Base-by-base conservation (phyloP, 2,888 invertebrate species). In the Lampropteryx suffumata region DNA sequence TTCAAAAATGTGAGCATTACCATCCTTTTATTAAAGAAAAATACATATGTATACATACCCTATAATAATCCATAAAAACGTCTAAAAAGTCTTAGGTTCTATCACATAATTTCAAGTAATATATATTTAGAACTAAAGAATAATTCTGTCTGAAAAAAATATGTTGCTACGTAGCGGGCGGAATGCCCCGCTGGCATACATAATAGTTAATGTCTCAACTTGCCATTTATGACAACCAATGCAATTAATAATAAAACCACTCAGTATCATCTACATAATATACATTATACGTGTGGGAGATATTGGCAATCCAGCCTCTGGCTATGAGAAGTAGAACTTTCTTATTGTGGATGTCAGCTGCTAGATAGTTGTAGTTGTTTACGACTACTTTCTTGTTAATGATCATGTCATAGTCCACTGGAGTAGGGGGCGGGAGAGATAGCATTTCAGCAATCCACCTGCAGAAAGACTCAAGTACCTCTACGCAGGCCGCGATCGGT, bases 1-100 rank as follows among this genome's bases (percentile, higher is more conserved):
- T 29, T 46, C 35, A 35, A 50, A 50, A 50, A 45, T 4, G 30
- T 50, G 50, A 50, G 40, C 50, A 8, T 21, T 45, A 44, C 12
- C 37, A 32, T 40, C 30, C 26, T 44, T 17, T 37, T 26, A 11
- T 32, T 44, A 13, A 2, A 33, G 30, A 50, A 40, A 39, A 39
- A 50, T 26, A 39, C 32, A 7, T 37, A 29, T 27, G n/a, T n/a
- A 3, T 17, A 34, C 26, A 41, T 11, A n/a, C n/a, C n/a, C n/a
- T n/a, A n/a, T 33, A 33, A 40, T 44, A 29, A 21, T 30, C 27
- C 26, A 32, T 45, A 50, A 45, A 45, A 51, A 45, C 30, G 41
- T 51, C 29, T 37, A 50, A 35, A 24, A 39, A 45, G 40, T 40
- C 44, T 40, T 14, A 45, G 34, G 12, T 35, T 14, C 50, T 50